Evolutionary conservation across 2,888 invertebrate species (phyloP).

Genomic region (Lycocerus yunnanus): DNA sequence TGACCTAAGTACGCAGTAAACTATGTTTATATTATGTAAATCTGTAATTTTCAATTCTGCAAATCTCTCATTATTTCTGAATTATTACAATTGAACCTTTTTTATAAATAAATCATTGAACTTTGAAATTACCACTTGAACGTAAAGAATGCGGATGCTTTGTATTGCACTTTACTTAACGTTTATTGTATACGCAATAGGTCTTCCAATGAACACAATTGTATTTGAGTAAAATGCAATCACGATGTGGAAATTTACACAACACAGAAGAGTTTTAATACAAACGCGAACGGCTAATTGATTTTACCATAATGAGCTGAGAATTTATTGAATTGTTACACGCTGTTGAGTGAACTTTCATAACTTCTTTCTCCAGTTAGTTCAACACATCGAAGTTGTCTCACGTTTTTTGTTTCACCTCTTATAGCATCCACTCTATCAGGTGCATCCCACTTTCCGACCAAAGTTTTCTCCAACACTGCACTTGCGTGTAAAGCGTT

Average conservation of each 20-base stretch:
- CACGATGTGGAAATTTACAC: neutral
- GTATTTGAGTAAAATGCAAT: neutral
- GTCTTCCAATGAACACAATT: neutral
- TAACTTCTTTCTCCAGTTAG: neutral
- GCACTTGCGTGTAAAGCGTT: neutral
- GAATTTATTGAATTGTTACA: neutral
- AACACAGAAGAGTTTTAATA: neutral
- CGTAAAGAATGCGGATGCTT: neutral
- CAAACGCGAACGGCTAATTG: neutral
- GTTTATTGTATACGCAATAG: neutral
- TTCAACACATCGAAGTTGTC: neutral
- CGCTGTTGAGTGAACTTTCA: neutral
- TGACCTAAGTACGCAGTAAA: too few species aligned
- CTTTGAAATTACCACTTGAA: neutral
- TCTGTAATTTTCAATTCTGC: too few species aligned
- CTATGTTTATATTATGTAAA: too few species aligned
- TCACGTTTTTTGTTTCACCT: neutral
- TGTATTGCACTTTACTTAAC: neutral
- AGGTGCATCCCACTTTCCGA: neutral
- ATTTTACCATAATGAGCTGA: neutral
- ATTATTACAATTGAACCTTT: neutral
- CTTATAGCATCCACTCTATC: neutral
- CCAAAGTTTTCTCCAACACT: neutral
- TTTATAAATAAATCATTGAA: neutral
- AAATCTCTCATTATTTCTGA: too few species aligned